These are phyloP conservation scores for Phalloptychus januarius DNA, from an alignment of 2,797 vertebrate species.

Conservation along the genomic window DNA sequence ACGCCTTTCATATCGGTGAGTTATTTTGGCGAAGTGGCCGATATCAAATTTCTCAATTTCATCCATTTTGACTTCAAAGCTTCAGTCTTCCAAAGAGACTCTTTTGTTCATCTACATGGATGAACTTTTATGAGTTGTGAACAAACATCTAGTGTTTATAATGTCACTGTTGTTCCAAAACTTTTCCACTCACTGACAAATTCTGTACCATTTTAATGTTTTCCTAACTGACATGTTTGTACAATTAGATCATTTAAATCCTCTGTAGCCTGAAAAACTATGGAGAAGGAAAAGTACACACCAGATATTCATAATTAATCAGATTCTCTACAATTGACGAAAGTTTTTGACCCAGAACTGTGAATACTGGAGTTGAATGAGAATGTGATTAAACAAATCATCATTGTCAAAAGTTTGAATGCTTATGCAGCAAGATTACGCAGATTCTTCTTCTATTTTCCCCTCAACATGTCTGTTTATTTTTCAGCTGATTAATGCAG, in stretches of 20 bases:
- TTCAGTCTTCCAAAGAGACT: neutral
- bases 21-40: too few relatives aligned
- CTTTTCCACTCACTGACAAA: neutral
- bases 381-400: too few relatives aligned
- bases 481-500: neutral
- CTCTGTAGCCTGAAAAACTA: neutral
- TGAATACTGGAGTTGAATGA: neutral
- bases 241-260: neutral
- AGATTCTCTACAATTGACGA: neutral
- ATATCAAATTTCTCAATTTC: neutral
- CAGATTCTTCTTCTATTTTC: neutral
- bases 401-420: neutral
- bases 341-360: neutral
- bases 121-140: neutral
- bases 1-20: too few relatives aligned
- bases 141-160: neutral
- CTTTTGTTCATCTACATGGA: neutral
- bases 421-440: neutral
- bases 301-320: neutral
- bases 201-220: neutral
- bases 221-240: neutral
- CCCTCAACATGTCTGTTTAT: neutral
- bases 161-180: neutral
- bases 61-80: neutral
- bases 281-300: neutral